These are phyloP conservation scores for Synanthedon myopaeformis DNA, from an alignment of 2,888 invertebrate genomes.

Conservation along the genomic window DNA sequence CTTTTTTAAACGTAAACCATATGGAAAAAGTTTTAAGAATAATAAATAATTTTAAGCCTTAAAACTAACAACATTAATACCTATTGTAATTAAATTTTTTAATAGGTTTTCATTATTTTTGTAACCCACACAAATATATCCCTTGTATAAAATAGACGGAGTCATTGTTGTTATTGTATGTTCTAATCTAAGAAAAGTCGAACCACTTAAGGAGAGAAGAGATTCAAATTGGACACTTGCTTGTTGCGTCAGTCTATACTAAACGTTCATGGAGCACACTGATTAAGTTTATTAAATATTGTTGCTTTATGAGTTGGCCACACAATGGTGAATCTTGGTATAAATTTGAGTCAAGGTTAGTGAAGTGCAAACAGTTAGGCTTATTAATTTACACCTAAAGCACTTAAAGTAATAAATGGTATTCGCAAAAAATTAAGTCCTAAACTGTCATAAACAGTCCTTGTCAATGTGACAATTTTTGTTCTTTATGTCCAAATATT, in stretches of 20 bases:
- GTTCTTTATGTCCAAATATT: too few relatives aligned
- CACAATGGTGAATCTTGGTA: slow-evolving; percentile 43
- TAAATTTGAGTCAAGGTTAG: not conserved
- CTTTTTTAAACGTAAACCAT: too few relatives aligned
- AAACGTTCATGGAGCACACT: slow-evolving; percentile 44
- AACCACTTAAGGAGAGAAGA: slow-evolving; percentile 55
- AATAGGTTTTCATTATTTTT: too few relatives aligned
- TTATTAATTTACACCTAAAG: too few relatives aligned
- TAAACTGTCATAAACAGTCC: too few relatives aligned
- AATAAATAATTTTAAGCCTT: too few relatives aligned
- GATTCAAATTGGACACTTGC: slow-evolving; percentile 63
- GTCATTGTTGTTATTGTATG: slow-evolving; percentile 9
- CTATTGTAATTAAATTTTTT: too few relatives aligned
- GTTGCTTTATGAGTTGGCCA: slow-evolving; percentile 41
- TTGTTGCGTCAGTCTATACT: slow-evolving; percentile 58
- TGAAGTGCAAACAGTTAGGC: not conserved
- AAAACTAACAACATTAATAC: too few relatives aligned
- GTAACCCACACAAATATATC: not conserved
- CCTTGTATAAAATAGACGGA: not conserved
- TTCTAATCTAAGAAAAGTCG: slow-evolving; percentile 59
- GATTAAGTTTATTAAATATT: slow-evolving; percentile 55
- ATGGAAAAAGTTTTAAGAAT: too few relatives aligned
- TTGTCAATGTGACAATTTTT: too few relatives aligned
- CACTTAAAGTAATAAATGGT: too few relatives aligned
- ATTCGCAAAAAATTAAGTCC: too few relatives aligned